Evolutionary conservation across 2,797 vertebrate genomes (phyloP).

Genomic region (Eidolon dupreanum): DNA sequence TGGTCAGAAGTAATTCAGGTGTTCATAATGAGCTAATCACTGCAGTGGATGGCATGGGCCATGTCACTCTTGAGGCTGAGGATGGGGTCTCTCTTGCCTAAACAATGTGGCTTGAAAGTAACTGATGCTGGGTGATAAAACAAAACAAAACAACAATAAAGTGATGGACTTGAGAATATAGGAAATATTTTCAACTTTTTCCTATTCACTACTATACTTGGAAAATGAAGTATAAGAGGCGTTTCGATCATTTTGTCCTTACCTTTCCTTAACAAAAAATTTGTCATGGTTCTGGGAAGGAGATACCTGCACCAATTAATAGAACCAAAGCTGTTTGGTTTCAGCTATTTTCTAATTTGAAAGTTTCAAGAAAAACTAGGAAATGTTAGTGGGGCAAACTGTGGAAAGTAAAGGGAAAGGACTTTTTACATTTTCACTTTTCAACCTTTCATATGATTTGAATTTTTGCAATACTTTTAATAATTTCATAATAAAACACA

Average conservation of each 20-base stretch:
- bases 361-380: neutral
- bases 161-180: neutral
- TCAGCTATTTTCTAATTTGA: neutral
- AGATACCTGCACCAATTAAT: neutral
- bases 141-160: neutral
- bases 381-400: neutral
- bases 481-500: neutral
- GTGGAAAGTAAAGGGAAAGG: neutral
- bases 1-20: neutral
- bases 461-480: neutral
- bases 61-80: neutral
- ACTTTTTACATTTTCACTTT: neutral
- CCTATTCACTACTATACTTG: neutral
- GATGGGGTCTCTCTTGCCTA: neutral
- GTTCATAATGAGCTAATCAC: neutral
- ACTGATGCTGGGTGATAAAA: neutral
- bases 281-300: neutral
- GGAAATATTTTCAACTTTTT: neutral
- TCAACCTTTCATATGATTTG: neutral
- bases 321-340: neutral
- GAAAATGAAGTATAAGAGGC: neutral
- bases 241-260: neutral
- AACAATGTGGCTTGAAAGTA: neutral
- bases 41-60: fast-evolving
- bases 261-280: neutral